These are phyloP conservation scores for Phoenoteleia sp. DNA, from an alignment of 2,888 invertebrate species.

Conservation along the genomic window DNA sequence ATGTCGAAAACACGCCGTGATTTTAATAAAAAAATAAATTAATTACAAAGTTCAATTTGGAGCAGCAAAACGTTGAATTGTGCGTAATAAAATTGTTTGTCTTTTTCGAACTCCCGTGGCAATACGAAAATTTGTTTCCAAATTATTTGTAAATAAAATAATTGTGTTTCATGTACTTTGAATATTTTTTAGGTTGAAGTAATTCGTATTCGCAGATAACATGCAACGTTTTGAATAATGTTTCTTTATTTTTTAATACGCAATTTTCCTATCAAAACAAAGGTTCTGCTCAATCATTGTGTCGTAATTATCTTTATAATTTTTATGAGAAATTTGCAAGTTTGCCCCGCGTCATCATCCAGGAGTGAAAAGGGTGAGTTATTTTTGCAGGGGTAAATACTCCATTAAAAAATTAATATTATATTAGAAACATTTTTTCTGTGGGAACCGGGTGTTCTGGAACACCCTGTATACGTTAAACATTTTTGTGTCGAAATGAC, in stretches of 20 bases:
- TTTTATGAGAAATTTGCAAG: neutral
- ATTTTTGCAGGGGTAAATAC: too few relatives aligned
- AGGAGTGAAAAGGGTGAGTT: too few relatives aligned
- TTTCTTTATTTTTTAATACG: slow-evolving; percentile 17
- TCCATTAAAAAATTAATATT: too few relatives aligned
- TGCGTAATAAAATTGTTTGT: slow-evolving; percentile 5
- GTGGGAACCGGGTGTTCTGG: too few relatives aligned
- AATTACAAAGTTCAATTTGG: slow-evolving; percentile 14
- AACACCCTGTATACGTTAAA: too few relatives aligned
- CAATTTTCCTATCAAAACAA: slow-evolving; percentile 3
- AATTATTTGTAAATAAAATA: slow-evolving; percentile 9
- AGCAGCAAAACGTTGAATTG: neutral
- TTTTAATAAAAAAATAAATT: slow-evolving; percentile 15
- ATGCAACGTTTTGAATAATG: slow-evolving; percentile 7
- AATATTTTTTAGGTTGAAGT: slow-evolving; percentile 15
- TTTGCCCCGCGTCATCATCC: too few relatives aligned
- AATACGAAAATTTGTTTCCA: neutral
- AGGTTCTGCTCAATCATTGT: neutral
- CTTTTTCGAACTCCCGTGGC: neutral
- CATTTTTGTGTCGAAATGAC: too few relatives aligned
- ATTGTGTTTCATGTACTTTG: slow-evolving; percentile 9
- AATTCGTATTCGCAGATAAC: slow-evolving; percentile 8
- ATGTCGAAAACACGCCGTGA: neutral
- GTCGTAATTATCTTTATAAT: slow-evolving; percentile 3
- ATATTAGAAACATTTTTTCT: too few relatives aligned